Evolutionary conservation across 2,113 vertebrate species (phyloP).

Genomic region (Bubo blakistoni): DNA sequence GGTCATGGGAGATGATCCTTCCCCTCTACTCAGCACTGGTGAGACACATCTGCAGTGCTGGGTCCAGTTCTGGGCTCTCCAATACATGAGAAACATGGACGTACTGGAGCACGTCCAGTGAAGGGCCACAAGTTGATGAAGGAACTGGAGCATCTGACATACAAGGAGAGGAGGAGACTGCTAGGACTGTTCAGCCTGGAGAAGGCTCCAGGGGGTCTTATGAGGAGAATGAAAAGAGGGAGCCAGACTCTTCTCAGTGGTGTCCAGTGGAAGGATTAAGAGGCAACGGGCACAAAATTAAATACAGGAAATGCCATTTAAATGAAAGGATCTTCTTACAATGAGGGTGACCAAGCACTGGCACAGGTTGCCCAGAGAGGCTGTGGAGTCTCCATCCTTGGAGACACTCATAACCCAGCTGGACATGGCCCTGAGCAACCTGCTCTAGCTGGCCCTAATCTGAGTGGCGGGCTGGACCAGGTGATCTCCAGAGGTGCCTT

Average conservation of each 20-base stretch:
- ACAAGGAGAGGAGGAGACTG: not conserved
- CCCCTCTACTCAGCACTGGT: too few relatives aligned
- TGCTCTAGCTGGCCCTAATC: not conserved
- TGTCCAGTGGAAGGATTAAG: too few relatives aligned
- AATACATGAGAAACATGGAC: not conserved
- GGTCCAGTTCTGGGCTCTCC: not conserved
- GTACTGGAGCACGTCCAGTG: not conserved
- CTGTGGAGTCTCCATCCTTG: not conserved
- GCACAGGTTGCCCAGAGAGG: too few relatives aligned
- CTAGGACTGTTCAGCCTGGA: not conserved
- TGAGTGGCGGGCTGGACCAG: not conserved
- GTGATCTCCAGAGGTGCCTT: not conserved
- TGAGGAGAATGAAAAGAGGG: not conserved
- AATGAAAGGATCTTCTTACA: too few relatives aligned
- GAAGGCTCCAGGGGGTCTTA: not conserved
- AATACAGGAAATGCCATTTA: too few relatives aligned
- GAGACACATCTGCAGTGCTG: not conserved
- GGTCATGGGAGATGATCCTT: not conserved
- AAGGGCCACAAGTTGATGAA: not conserved
- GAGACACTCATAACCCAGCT: not conserved
- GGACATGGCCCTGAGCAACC: not conserved
- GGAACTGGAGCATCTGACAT: not conserved
- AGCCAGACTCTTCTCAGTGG: not conserved
- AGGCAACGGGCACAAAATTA: too few relatives aligned
- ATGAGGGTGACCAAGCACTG: too few relatives aligned